Base-by-base conservation (phyloP, 2,888 invertebrate species). In the Mylabris sibirica region DNA sequence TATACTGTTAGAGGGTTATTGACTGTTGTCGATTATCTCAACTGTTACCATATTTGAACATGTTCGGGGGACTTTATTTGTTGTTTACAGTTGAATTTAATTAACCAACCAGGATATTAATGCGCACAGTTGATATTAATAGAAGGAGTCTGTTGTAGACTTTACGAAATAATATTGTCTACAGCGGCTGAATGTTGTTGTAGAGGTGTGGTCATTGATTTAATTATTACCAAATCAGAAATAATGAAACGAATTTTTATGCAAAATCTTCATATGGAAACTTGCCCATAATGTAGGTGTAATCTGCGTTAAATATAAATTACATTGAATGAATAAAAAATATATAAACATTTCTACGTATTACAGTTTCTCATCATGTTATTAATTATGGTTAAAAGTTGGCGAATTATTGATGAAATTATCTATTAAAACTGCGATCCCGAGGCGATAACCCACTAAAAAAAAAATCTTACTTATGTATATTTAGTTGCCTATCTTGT, bases 1-100 rank as follows among this genome's bases (percentile, higher is more conserved):
- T 6, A 30, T 49, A 49, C 49, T 49, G 49, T 49, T 49, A 49
- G 49, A 49, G 49, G 49, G 49, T 49, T 49, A 49, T 49, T 49
- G 49, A 49, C 49, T 49, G 49, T 17, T 49, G 49, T 17, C 2
- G 20, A 49, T 49, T 49, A 49, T 49, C 20, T 12, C 49, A 20
- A 11, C 49, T 20, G 11, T 20, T 2, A 20, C 49, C 49, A 20
- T 49, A 20, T 49, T 49, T 49, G 20, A 20, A 11, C 20, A 5
- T 3, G 49, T 20, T 44, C 3, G 5, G 3, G 6, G 3, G 8
- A 6, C 1, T 44, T 44, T 17, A 5, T 44, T 5, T 44, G 3
- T 6, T 9, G 9, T 49, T 49, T 49, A 1, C 9, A 20, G 8
- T 9, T 20, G 20, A 20, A 11, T 20, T 20, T 49, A 20, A 11